phyloP scores from a whole-genome alignment of 2,888 invertebrate species.

The Rhagophthalmus giganteus region DNA sequence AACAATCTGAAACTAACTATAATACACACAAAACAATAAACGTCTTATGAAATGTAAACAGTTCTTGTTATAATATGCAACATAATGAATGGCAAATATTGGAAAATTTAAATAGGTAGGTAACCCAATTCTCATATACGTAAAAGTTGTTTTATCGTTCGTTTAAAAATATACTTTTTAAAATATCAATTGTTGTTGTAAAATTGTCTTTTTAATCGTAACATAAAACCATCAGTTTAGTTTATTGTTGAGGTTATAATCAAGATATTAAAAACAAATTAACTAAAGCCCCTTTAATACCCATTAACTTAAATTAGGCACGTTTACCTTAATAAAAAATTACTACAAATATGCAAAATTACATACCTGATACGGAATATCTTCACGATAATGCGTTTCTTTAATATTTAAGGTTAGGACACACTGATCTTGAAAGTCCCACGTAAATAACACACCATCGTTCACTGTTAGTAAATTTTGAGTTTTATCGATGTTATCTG shows the following conservation, averaged over 20 bases:
- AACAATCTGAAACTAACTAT: too few relatives aligned
- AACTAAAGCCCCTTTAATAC: neutral
- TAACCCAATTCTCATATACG: too few relatives aligned
- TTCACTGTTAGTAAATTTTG: constrained; percentile 66
- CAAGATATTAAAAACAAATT: neutral
- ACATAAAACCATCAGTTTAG: neutral
- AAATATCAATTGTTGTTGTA: too few relatives aligned
- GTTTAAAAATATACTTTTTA: too few relatives aligned
- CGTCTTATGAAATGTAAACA: too few relatives aligned
- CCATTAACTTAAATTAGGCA: neutral
- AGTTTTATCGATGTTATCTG: constrained; percentile 61
- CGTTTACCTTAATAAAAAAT: neutral
- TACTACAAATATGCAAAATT: neutral
- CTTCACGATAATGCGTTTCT: constrained; percentile 50
- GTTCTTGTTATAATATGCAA: too few relatives aligned
- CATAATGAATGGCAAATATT: too few relatives aligned
- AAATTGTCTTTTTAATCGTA: too few relatives aligned
- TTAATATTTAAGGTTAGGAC: constrained; percentile 65
- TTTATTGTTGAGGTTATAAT: neutral
- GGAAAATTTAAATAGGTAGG: too few relatives aligned
- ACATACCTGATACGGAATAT: constrained; percentile 64
- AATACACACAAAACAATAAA: too few relatives aligned
- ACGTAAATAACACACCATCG: constrained; percentile 69
- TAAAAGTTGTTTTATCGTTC: too few relatives aligned
- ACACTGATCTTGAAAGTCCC: constrained; percentile 68